Evolutionary conservation across 2,888 invertebrate genomes (phyloP).

Genomic region (Lithosia quadra): DNA sequence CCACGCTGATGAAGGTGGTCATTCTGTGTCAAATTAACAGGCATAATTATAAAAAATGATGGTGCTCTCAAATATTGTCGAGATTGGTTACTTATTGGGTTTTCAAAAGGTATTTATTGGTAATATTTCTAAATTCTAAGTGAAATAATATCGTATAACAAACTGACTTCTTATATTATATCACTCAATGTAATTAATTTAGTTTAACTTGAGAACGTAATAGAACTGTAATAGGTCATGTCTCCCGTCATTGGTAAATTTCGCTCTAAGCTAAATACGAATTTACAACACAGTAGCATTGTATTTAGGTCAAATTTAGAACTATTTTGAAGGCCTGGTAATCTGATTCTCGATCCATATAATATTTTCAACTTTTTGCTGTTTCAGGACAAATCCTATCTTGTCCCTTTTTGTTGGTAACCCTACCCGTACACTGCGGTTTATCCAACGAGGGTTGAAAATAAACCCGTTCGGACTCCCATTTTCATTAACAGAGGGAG

Average conservation of each 20-base stretch:
- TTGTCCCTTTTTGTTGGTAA: slow-evolving; percentile 16
- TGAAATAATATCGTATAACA: too few relatives aligned
- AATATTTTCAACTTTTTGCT: neutral
- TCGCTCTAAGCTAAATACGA: neutral
- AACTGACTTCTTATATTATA: too few relatives aligned
- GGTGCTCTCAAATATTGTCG: too few relatives aligned
- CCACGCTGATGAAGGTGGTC: neutral
- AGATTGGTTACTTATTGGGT: too few relatives aligned
- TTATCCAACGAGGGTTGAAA: slow-evolving; percentile 33
- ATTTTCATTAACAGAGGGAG: slow-evolving; percentile 31
- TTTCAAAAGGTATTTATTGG: too few relatives aligned
- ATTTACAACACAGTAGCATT: neutral
- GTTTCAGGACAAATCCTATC: neutral
- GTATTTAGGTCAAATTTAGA: neutral
- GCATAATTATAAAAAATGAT: too few relatives aligned
- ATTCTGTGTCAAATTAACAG: neutral
- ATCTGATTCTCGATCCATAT: neutral
- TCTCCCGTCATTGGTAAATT: neutral
- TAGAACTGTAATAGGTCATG: neutral
- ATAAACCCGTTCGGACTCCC: slow-evolving; percentile 30
- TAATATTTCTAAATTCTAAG: too few relatives aligned
- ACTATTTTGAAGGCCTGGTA: neutral
- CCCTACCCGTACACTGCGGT: slow-evolving; percentile 27
- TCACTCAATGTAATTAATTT: too few relatives aligned
- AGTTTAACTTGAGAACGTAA: neutral